Conservation (phyloP, 2,797 vertebrate genomes). For the Capromys pilorides region DNA sequence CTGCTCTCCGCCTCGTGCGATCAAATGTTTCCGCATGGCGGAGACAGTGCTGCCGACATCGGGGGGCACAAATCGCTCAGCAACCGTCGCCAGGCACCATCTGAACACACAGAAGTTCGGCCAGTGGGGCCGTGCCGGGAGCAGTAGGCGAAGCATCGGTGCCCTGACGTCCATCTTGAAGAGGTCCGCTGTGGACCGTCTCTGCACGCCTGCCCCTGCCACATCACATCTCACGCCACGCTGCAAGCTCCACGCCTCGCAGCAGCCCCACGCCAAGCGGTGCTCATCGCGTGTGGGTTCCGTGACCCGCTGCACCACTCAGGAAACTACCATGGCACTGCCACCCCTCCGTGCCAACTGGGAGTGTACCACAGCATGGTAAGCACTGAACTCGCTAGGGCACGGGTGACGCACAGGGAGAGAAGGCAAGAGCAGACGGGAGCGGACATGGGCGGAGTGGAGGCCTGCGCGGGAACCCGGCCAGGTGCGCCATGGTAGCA, state of each 20-base stretch:
- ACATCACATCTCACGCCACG: not conserved
- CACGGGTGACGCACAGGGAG: not conserved
- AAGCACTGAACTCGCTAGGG: not conserved
- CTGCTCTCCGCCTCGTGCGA: not conserved
- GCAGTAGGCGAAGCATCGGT: not conserved
- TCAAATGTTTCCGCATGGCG: not conserved
- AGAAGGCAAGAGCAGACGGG: not conserved
- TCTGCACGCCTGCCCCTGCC: not conserved
- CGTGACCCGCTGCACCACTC: not conserved
- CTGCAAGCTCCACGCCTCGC: not conserved
- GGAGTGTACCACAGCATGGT: not conserved
- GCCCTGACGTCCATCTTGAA: not conserved
- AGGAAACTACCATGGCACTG: not conserved
- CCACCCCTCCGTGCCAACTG: not conserved
- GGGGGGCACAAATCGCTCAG: not conserved
- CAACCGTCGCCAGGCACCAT: not conserved
- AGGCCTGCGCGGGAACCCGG: not conserved
- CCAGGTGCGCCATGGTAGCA: not conserved
- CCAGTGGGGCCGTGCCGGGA: not conserved
- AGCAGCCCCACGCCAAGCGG: not conserved
- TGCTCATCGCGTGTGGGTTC: not conserved
- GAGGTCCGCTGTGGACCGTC: not conserved
- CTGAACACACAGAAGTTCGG: not conserved
- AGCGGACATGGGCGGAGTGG: not conserved
- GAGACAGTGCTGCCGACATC: not conserved